phyloP scores from a whole-genome alignment of 2,888 invertebrate species.

The Amiota minor region DNA sequence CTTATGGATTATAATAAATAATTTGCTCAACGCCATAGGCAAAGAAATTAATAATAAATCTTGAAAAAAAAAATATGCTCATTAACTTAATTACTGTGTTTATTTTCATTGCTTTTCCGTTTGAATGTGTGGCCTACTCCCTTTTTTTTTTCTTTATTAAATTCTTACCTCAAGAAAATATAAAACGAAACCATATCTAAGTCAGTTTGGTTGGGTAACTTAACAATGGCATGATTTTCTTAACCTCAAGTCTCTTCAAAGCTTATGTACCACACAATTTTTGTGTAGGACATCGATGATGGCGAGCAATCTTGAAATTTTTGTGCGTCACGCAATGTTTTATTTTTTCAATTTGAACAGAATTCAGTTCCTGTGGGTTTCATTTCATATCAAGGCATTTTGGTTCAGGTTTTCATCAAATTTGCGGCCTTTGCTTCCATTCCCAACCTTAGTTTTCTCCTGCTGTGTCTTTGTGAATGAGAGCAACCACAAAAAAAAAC shows the following conservation, averaged over 20 bases:
- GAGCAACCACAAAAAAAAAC: conserved; percentile 62
- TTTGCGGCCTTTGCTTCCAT: conserved; percentile 2
- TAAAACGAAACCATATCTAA: background rate
- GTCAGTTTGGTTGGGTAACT: too few species aligned
- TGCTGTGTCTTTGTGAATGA: conserved; percentile 24
- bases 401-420: conserved; percentile 15
- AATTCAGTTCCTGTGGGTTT: conserved; percentile 28
- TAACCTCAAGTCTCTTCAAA: too few species aligned
- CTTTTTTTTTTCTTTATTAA: background rate
- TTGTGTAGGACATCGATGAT: too few species aligned
- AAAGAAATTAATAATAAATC: conserved; percentile 66
- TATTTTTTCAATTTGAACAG: conserved; percentile 11
- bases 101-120: conserved; percentile 67
- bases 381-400: conserved; percentile 1
- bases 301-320: conserved; percentile 27
- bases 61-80: conserved; percentile 66
- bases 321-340: conserved; percentile 65
- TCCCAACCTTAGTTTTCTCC: background rate
- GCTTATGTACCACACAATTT: too few species aligned
- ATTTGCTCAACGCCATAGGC: conserved; percentile 8
- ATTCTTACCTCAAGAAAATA: background rate
- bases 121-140: conserved; percentile 13
- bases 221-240: too few species aligned
- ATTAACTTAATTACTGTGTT: conserved; percentile 70
- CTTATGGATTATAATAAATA: conserved; percentile 58